Percentiles rank a stretch among this genome's conserved stretches.
phyloP scores from a whole-genome alignment of 2,888 invertebrate species.

The Xestoiulus laeticollis region DNA sequence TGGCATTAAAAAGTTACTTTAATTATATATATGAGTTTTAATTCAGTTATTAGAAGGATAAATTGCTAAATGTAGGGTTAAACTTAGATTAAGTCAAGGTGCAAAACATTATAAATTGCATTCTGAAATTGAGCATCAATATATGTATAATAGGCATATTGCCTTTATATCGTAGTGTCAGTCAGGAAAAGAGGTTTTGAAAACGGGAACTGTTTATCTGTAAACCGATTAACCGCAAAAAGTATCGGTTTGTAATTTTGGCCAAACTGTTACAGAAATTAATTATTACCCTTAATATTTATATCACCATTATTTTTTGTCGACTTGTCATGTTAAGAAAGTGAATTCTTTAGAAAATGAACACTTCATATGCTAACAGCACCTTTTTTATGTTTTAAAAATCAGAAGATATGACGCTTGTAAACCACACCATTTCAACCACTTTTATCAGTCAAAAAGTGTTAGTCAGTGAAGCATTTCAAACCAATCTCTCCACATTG shows the following conservation, averaged over 20 bases:
- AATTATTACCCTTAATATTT: neutral
- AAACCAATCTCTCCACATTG: neutral
- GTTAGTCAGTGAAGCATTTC: neutral
- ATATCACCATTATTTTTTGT: neutral
- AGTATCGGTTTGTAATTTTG: neutral
- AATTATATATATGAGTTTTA: too few relatives aligned
- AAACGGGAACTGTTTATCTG: neutral
- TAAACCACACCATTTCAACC: neutral
- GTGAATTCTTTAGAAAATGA: neutral
- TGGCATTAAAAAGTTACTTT: too few relatives aligned
- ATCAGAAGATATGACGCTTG: neutral
- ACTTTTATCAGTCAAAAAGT: neutral
- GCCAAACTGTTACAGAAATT: neutral
- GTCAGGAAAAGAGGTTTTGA: too few relatives aligned
- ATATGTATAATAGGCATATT: too few relatives aligned
- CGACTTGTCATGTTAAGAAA: neutral
- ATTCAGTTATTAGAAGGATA: too few relatives aligned
- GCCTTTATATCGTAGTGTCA: too few relatives aligned
- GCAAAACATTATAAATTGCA: too few relatives aligned
- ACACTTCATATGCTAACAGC: neutral
- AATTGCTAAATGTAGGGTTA: too few relatives aligned
- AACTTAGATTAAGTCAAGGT: too few relatives aligned
- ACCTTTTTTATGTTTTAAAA: neutral
- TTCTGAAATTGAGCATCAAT: too few relatives aligned
- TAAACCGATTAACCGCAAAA: neutral